These are phyloP conservation scores for Panurus biarmicus DNA, from an alignment of 2,113 vertebrate species.

Conservation along the genomic window DNA sequence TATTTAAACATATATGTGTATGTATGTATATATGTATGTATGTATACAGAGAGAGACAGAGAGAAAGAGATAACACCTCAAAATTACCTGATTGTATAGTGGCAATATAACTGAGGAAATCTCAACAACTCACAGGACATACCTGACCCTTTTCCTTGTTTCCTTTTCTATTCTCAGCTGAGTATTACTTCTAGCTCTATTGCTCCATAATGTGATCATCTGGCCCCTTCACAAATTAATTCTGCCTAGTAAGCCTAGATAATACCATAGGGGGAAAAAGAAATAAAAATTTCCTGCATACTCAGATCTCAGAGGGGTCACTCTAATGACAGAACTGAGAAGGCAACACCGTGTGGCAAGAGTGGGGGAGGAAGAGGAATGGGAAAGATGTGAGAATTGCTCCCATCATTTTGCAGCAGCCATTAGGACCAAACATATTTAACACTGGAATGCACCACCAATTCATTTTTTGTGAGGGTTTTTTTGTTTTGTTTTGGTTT, in stretches of 20 bases:
- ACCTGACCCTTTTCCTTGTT: background rate
- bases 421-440: background rate
- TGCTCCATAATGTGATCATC: background rate
- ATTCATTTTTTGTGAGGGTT: background rate
- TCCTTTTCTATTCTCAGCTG: background rate
- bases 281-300: background rate
- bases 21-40: background rate
- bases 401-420: background rate
- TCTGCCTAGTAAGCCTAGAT: background rate
- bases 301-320: background rate
- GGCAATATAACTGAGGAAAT: background rate
- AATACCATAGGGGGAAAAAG: background rate
- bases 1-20: background rate
- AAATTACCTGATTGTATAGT: fast-evolving
- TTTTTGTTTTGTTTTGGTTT: background rate
- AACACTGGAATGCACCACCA: background rate
- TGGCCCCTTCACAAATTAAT: background rate
- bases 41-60: no score
- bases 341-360: background rate
- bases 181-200: background rate
- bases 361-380: background rate
- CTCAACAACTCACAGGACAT: background rate
- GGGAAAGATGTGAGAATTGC: background rate
- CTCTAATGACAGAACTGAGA: background rate
- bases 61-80: background rate